Conservation (phyloP, 2,888 invertebrate genomes). For the Cotesia congregata region DNA sequence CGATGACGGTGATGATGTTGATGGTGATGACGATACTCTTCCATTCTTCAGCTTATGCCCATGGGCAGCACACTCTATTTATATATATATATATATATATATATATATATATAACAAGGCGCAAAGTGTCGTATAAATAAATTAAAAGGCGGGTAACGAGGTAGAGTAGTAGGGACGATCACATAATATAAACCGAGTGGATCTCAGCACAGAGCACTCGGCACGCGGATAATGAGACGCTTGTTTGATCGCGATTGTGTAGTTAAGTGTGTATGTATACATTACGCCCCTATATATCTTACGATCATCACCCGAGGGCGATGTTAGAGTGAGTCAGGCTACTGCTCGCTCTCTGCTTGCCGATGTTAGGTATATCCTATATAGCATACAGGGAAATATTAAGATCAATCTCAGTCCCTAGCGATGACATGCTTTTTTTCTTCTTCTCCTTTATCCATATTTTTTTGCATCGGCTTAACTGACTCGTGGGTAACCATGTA, state of each 20-base stretch:
- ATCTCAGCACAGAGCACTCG: conserved; percentile 1
- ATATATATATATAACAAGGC: conserved; percentile 16
- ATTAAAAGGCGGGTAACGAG: conserved; percentile 34
- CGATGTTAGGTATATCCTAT: neutral
- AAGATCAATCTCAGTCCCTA: conserved; percentile 26
- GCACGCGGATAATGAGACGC: conserved; percentile 38
- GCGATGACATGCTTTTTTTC: conserved; percentile 29
- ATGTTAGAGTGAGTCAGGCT: conserved; percentile 23
- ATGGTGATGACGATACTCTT: conserved; percentile 3
- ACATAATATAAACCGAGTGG: neutral
- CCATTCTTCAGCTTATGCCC: neutral
- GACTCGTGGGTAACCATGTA: neutral
- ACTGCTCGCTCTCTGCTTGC: neutral
- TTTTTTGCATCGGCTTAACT: neutral
- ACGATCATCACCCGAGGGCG: conserved; percentile 34
- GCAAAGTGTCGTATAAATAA: conserved; percentile 38
- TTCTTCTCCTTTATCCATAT: neutral
- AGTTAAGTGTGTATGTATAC: conserved; percentile 13
- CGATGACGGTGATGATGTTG: neutral
- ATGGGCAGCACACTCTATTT: conserved; percentile 10
- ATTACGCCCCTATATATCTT: conserved; percentile 33
- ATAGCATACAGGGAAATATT: neutral
- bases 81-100: conserved; percentile 12
- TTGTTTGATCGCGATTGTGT: conserved; percentile 36
- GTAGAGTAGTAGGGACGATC: conserved; percentile 1